Evolutionary conservation across 2,113 vertebrate genomes (phyloP), one percentile per base, ranked within the genome.

Genomic region (Gavialis gangeticus): DNA sequence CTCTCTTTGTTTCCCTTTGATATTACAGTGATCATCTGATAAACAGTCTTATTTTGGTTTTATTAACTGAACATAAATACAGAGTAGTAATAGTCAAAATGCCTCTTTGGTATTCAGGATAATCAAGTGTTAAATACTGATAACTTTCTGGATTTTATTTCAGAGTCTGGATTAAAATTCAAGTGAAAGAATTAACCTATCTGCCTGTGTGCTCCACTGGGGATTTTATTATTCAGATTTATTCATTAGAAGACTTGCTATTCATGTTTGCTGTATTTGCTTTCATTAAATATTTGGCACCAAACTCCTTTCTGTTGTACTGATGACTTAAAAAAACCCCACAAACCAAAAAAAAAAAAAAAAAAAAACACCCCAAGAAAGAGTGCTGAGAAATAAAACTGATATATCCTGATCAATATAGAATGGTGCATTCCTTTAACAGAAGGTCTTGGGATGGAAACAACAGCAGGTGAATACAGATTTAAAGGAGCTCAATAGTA

Each of bases 191-290:
- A 97, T 97, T 97, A 96, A 97, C 95, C 90, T 96, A 92, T 96
- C 86, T 94, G 82, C 82, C 84, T 96, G 81, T 82, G 7, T 0
- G 5, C 37, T 96, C 95, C 90, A 91, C 69, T 75, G 96, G 91
- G 94, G 88, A 79, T 96, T 97, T 95, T 96, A 94, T 96, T 96
- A 96, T 97, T 97, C 89, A 96, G 90, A 97, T 96, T 96, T 97
- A 97, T 97, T 97, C 97, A 95, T 97, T 96, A 97, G 91, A 96
- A 95, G 69, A 58, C 79, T 96, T 96, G 62, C 69, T 87, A 91
- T 95, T 97, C 92, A 88, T 89, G 78, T 93, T 96, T 96, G 56
- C 80, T 92, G 16, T 96, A 96, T 97, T 96, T 96, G 89, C 92
- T 97, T 96, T 97, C 90, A 91, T 97, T 97, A 97, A 95, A 92